Evolutionary conservation across 2,888 invertebrate genomes (phyloP).

Genomic region (Nomada goodeniana): DNA sequence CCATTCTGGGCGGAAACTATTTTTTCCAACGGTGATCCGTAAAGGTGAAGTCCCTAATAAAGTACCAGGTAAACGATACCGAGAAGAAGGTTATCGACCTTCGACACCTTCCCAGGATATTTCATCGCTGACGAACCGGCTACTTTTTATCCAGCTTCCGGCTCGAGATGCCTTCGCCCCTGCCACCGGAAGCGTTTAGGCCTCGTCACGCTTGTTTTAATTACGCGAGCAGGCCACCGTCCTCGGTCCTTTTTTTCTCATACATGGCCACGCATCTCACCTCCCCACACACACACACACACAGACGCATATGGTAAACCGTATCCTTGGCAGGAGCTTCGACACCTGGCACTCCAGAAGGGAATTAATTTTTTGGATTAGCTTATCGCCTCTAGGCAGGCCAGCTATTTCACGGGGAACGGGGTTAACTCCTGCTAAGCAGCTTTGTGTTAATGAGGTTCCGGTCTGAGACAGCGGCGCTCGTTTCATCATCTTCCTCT

Average conservation of each 20-base stretch:
- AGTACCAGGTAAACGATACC: background rate
- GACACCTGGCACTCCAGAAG: constrained; percentile 79
- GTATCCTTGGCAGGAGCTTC: constrained; percentile 54
- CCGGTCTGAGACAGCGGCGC: constrained; percentile 62
- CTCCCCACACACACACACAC: background rate
- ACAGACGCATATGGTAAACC: background rate
- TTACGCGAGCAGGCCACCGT: constrained; percentile 69
- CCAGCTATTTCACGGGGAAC: constrained; percentile 74
- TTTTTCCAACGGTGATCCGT: no score
- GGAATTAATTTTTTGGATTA: constrained; percentile 84
- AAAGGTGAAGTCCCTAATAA: background rate
- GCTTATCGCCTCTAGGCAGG: constrained; percentile 77
- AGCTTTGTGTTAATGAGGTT: constrained; percentile 78
- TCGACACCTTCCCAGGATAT: constrained; percentile 55
- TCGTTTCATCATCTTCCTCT: constrained; percentile 42
- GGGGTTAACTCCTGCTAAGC: constrained; percentile 79
- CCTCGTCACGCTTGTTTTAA: constrained; percentile 82
- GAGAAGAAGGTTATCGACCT: constrained; percentile 62
- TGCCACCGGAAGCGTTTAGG: constrained; percentile 80
- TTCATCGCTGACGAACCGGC: constrained; percentile 43
- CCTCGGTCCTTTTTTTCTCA: constrained; percentile 39
- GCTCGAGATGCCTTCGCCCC: constrained; percentile 65
- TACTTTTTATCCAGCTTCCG: constrained; percentile 76
- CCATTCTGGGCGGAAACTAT: no score
- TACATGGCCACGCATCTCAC: constrained; percentile 24